Base-by-base conservation (phyloP, 2,113 vertebrate species). In the Pelobates fuscus region DNA sequence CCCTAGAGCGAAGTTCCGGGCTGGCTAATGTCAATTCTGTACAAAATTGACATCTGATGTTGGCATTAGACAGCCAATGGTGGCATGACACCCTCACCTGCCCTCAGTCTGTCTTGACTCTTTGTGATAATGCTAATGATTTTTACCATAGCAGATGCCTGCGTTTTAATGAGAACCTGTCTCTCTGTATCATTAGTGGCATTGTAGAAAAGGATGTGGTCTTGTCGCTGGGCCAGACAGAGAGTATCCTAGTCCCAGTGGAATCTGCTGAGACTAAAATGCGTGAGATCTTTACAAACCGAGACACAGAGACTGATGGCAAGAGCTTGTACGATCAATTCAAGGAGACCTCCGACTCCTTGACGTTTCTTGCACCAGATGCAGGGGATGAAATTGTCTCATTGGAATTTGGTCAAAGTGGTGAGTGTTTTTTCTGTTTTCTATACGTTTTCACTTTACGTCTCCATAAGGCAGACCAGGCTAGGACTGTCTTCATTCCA, bases 191-290 rank as follows among this genome's bases (percentile, higher is more conserved):
- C 80, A 60, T 82, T 89, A 99, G 97, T 87, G 95, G 93, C 80
- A 89, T 99, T 85, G 93, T 98, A 84, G 93, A 98, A 80, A 93
- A 95, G 76, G 91, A 95, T 77, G 81, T 95, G 81, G 89, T 99
- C 82, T 87, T 99, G 83, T 98, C 97, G 71, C 90, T 99, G 87
- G 94, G 94, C 86, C 97, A 99, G 90, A 97, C 93, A 0, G 90
- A 93, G 85, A 89, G 91, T 79, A 82, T 89, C 81, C 84, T 83
- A 75, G 92, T 88, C 79, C 86, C 90, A 79, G 85, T 88, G 46
- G 89, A 93, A 68, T 88, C 87, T 74, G 84, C 90, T 10, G 90
- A 95, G 67, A 87, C 88, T 78, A 92, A 94, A 80, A 89, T 93
- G 79, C 87, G 91, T 80, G 90, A 93, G 85, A 85, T 92, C 25